A percentile compares a stretch with the other conserved stretches of the same genome.
phyloP scores from a whole-genome alignment of 2,797 vertebrate genomes.

The Rousettus madagascariensis region DNA sequence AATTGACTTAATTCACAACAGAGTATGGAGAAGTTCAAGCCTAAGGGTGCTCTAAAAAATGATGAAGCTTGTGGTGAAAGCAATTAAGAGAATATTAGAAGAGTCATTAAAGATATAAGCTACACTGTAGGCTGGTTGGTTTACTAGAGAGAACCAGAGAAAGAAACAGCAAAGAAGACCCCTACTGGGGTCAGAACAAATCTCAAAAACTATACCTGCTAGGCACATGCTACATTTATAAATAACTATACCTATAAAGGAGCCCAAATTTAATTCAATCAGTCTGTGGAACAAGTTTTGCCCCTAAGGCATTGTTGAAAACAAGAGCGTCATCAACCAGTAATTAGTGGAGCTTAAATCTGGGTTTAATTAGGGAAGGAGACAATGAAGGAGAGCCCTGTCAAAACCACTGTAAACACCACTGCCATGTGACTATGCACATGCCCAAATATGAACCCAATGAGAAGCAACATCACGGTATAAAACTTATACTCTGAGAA shows the following conservation, averaged over 20 bases:
- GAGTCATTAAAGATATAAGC: background rate
- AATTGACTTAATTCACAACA: background rate
- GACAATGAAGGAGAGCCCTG: background rate
- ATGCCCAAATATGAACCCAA: background rate
- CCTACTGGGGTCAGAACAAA: background rate
- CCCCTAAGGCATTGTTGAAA: background rate
- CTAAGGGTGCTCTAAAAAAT: background rate
- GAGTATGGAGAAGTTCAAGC: background rate
- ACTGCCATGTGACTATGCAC: background rate
- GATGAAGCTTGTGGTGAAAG: background rate
- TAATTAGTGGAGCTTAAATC: background rate
- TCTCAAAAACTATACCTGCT: background rate
- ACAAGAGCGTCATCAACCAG: background rate
- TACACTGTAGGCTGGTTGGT: background rate
- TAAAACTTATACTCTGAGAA: background rate
- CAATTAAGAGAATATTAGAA: background rate
- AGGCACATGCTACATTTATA: background rate
- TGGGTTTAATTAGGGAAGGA: background rate
- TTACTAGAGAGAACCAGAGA: background rate
- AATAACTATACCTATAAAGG: background rate
- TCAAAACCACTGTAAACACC: background rate
- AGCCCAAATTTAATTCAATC: background rate
- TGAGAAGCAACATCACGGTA: background rate
- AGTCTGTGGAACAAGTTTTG: background rate
- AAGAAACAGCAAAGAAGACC: background rate